These are phyloP conservation scores for Notocelia uddmanniana DNA, from an alignment of 2,888 invertebrate species.

Conservation along the genomic window DNA sequence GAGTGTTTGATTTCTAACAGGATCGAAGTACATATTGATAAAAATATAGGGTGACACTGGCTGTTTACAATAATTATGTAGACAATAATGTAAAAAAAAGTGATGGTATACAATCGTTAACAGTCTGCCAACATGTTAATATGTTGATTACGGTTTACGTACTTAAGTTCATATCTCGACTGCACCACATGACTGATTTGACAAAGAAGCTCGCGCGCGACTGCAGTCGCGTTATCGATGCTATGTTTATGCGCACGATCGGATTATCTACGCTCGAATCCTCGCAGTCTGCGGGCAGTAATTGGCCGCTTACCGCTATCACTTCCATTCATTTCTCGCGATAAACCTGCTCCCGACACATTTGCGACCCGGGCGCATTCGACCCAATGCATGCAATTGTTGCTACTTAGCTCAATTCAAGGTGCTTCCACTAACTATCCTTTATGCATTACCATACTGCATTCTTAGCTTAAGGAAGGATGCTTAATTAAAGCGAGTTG, in stretches of 20 bases:
- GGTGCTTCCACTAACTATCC: constrained; percentile 28
- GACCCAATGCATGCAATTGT: constrained; percentile 65
- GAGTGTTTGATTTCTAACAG: background rate
- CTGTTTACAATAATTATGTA: no score
- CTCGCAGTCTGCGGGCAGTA: constrained; percentile 73
- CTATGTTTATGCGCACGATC: constrained; percentile 72
- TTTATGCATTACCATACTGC: background rate
- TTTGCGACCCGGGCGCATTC: constrained; percentile 61
- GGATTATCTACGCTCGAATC: constrained; percentile 77
- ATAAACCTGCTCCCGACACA: constrained; percentile 71
- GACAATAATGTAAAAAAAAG: background rate
- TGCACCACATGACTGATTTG: background rate
- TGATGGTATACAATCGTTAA: background rate
- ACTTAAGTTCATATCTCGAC: background rate
- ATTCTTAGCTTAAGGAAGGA: constrained; percentile 22
- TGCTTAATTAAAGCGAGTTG: constrained; percentile 8
- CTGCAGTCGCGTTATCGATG: constrained; percentile 18
- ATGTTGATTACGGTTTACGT: no score
- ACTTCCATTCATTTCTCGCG: constrained; percentile 80
- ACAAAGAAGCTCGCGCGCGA: constrained; percentile 10
- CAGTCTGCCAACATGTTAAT: background rate
- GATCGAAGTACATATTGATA: background rate
- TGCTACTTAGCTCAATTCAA: constrained; percentile 40
- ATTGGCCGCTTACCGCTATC: constrained; percentile 81
- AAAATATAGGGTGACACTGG: background rate